Evolutionary conservation across 2,797 vertebrate species (phyloP).

Genomic region (Sebastolobus altivelis): DNA sequence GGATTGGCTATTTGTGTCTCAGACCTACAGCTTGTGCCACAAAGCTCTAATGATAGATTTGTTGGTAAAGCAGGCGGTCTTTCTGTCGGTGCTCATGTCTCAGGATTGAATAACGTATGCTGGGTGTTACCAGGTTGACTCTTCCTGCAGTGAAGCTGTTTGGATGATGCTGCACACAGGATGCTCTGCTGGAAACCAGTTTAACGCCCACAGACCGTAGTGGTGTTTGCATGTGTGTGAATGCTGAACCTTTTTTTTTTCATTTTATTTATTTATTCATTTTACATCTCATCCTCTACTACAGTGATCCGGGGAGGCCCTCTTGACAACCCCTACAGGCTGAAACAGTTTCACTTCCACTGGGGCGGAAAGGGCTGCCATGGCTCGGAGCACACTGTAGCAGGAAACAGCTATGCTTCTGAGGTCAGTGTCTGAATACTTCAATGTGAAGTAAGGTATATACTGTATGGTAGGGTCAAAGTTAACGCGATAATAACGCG

Average conservation of each 20-base stretch:
- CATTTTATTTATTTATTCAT: not conserved
- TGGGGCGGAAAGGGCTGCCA: constrained; percentile 91
- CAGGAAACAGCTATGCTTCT: constrained; percentile 90
- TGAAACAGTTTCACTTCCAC: constrained; percentile 98
- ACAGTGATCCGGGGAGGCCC: constrained; percentile 93
- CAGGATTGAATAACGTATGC: constrained; percentile 13
- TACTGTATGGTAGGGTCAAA: not conserved
- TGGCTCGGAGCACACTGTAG: constrained; percentile 95
- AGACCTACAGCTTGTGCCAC: constrained; percentile 9
- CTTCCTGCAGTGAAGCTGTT: constrained; percentile 33
- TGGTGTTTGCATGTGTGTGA: not conserved
- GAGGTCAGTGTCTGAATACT: constrained; percentile 85
- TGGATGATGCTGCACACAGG: constrained; percentile 26
- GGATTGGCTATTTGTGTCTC: constrained; percentile 36
- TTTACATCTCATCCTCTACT: constrained; percentile 2
- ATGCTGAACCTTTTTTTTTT: not conserved
- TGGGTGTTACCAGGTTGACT: constrained; percentile 42
- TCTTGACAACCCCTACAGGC: constrained; percentile 90
- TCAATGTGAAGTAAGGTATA: not conserved
- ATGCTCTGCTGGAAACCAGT: constrained; percentile 24
- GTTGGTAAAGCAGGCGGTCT: not conserved
- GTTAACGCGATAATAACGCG: too few relatives aligned
- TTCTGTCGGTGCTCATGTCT: constrained; percentile 7
- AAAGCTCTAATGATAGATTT: constrained; percentile 20
- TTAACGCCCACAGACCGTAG: constrained; percentile 9